Evolutionary conservation across 92 coral and sea anemone genomes (phyloP).

Genomic region (Chrysogorgia sp.): DNA sequence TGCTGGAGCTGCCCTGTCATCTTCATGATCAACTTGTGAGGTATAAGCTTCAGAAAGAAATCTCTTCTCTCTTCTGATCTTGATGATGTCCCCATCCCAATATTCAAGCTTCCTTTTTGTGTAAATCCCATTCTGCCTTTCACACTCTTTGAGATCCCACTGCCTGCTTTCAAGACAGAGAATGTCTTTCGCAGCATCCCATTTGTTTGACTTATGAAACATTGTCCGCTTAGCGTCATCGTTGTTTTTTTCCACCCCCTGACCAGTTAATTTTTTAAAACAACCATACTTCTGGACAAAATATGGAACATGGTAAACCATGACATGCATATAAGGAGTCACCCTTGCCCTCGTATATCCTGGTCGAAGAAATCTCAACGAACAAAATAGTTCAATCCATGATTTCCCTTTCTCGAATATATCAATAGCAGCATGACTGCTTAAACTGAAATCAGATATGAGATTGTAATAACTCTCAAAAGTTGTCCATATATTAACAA

Average conservation of each 20-base stretch:
- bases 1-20: no score
- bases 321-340: no score
- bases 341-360: no score
- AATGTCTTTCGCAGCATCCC: no score
- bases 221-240: no score
- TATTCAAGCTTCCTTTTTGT: constrained; percentile 61
- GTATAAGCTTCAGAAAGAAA: neutral
- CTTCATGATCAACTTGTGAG: constrained; percentile 39
- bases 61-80: constrained; percentile 41
- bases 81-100: constrained; percentile 50
- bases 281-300: no score
- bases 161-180: constrained; percentile 63
- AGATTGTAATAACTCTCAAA: constrained; percentile 43
- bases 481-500: constrained; percentile 59
- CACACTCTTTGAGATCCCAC: constrained; percentile 51
- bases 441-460: constrained; percentile 41
- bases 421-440: neutral
- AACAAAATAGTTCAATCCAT: no score
- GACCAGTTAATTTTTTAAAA: no score
- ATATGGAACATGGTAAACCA: no score
- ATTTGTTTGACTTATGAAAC: no score
- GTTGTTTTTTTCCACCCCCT: no score
- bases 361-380: no score
- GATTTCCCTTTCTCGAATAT: constrained; percentile 7
- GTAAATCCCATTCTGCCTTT: constrained; percentile 47